phyloP scores from a whole-genome alignment of 2,888 invertebrate genomes.

The Heterodera filipjevi region DNA sequence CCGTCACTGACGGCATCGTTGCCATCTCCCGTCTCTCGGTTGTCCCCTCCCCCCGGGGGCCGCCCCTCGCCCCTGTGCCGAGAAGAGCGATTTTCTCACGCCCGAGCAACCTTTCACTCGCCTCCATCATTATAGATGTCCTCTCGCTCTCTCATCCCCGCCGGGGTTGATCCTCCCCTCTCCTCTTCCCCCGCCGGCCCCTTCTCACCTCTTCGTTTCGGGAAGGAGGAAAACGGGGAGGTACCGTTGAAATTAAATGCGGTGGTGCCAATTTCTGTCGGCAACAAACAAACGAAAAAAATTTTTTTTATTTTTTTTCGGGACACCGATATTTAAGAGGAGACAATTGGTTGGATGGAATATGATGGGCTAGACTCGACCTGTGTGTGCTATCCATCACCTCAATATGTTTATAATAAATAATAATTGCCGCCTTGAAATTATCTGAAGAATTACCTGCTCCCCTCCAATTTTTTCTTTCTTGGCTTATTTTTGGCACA shows the following conservation, averaged over 20 bases:
- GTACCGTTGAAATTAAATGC: conserved; percentile 3
- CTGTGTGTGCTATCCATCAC: neutral
- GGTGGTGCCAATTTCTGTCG: conserved; percentile 4
- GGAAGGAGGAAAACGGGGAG: too few species aligned
- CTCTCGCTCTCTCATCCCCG: neutral
- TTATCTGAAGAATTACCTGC: too few species aligned
- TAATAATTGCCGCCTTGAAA: neutral
- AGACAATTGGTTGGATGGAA: neutral
- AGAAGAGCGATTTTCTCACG: neutral
- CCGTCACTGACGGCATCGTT: neutral
- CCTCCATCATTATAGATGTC: neutral
- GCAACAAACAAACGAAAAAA: neutral
- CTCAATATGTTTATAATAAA: neutral
- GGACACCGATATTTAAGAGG: neutral
- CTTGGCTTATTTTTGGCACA: too few species aligned
- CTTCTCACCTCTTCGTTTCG: too few species aligned
- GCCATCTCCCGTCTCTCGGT: neutral
- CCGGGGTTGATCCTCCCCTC: neutral
- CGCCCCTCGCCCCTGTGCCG: neutral
- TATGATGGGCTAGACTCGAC: too few species aligned
- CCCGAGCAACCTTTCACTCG: conserved; percentile 8
- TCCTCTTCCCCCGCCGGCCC: neutral
- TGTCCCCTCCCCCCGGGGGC: too few species aligned
- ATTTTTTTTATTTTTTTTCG: neutral
- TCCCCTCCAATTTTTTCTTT: too few species aligned